phyloP scores from a whole-genome alignment of 92 coral and sea anemone genomes.

The Pocillopora grandis region DNA sequence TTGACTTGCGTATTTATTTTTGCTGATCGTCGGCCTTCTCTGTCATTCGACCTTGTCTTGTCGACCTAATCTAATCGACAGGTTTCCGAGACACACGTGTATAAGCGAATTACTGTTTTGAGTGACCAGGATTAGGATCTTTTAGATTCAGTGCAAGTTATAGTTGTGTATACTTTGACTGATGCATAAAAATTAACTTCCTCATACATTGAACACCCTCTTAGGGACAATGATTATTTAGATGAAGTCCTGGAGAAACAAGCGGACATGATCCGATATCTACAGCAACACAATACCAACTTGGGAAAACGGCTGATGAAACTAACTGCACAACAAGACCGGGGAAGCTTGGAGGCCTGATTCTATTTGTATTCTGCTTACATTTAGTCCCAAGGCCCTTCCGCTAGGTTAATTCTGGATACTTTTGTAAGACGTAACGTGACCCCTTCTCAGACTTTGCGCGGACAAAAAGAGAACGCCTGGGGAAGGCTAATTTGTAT shows the following conservation, averaged over 20 bases:
- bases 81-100: too few relatives aligned
- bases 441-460: too few relatives aligned
- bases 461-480: too few relatives aligned
- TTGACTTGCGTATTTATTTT: too few relatives aligned
- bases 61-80: too few relatives aligned
- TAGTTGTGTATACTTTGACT: background rate
- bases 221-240: slow-evolving; percentile 77
- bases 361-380: background rate
- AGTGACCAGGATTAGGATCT: too few relatives aligned
- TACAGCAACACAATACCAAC: slow-evolving; percentile 97
- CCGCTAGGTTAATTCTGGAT: too few relatives aligned
- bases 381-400: background rate
- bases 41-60: too few relatives aligned
- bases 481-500: too few relatives aligned
- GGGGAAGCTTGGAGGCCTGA: slow-evolving; percentile 1
- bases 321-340: slow-evolving; percentile 64
- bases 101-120: too few relatives aligned
- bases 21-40: too few relatives aligned
- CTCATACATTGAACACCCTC: background rate
- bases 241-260: slow-evolving; percentile 93
- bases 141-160: background rate
- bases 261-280: slow-evolving; percentile 96
- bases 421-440: too few relatives aligned
- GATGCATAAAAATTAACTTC: background rate
- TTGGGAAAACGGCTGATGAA: slow-evolving; percentile 86